These are phyloP conservation scores for Halictus rubicundus DNA, from an alignment of 1,140 invertebrate genomes.

Conservation along the genomic window DNA sequence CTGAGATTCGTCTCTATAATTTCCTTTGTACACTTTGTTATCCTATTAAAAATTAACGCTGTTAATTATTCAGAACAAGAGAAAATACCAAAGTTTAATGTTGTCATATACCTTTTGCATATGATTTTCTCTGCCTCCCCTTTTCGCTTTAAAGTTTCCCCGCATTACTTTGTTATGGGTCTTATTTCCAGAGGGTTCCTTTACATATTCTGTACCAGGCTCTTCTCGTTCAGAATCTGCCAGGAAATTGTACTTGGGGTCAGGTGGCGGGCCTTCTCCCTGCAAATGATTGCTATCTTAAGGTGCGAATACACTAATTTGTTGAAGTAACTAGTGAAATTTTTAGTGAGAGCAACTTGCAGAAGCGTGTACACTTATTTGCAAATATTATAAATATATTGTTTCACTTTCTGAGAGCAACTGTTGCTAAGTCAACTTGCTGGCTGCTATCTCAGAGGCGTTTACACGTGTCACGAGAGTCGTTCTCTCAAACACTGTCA, in stretches of 20 bases:
- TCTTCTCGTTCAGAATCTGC: conserved; percentile 79
- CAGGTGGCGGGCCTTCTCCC: conserved; percentile 79
- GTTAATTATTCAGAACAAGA: neutral
- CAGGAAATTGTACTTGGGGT: conserved; percentile 80
- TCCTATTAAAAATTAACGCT: conserved; percentile 46
- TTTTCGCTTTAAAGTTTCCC: conserved; percentile 65
- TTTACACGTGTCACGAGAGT: too few relatives aligned
- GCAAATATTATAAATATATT: too few relatives aligned
- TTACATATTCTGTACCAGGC: conserved; percentile 49
- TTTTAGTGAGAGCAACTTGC: too few relatives aligned
- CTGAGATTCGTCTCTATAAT: conserved; percentile 66
- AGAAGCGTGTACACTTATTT: too few relatives aligned
- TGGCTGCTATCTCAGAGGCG: too few relatives aligned
- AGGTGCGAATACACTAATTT: too few relatives aligned
- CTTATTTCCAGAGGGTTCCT: conserved; percentile 68
- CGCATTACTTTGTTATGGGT: conserved; percentile 61
- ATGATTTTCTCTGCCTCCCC: conserved; percentile 63
- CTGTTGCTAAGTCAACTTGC: too few relatives aligned
- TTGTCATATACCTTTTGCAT: conserved; percentile 65
- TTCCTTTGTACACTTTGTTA: conserved; percentile 46
- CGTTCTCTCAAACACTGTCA: too few relatives aligned
- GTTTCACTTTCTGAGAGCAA: too few relatives aligned
- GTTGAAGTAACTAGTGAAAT: too few relatives aligned
- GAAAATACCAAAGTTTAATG: neutral
- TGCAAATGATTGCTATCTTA: conserved; percentile 30